Percentiles rank a stretch among this genome's conserved stretches.
phyloP scores from a whole-genome alignment of 2,797 vertebrate genomes.

The Crocodylus rhombifer region DNA sequence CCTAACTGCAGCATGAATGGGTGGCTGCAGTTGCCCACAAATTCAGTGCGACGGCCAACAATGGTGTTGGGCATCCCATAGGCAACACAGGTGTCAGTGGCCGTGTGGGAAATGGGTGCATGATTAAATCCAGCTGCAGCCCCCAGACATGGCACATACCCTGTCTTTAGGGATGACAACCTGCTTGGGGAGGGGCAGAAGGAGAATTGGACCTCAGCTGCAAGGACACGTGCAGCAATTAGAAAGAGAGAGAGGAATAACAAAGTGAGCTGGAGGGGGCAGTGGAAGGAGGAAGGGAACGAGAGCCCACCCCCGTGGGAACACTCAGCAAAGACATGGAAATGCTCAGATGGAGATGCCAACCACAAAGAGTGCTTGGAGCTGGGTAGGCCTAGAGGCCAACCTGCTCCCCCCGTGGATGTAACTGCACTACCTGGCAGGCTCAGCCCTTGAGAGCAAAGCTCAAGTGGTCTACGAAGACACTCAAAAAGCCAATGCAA shows the following conservation, averaged over 20 bases:
- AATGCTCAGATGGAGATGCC: not conserved
- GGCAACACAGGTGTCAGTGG: not conserved
- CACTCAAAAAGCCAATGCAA: not conserved
- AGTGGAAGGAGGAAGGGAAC: not conserved
- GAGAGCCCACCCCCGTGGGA: not conserved
- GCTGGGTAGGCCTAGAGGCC: no score
- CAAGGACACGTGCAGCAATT: rapidly evolving
- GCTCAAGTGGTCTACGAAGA: not conserved
- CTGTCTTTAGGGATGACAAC: not conserved
- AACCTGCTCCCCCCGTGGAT: no score
- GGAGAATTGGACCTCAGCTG: not conserved
- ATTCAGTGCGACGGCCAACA: not conserved
- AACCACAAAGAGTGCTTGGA: rapidly evolving
- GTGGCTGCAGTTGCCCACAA: not conserved
- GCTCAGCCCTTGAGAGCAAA: not conserved
- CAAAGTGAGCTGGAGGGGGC: rapidly evolving
- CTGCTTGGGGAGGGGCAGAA: not conserved
- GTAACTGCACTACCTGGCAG: no score
- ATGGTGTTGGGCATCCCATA: not conserved
- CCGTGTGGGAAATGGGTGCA: no score
- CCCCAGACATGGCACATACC: no score
- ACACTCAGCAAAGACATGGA: not conserved
- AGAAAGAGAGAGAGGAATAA: conserved; percentile 27
- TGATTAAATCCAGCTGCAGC: no score
- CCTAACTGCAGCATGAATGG: not conserved